A percentile compares a stretch with the other conserved stretches of the same genome.
Evolutionary conservation across 2,797 vertebrate genomes (phyloP).

Genomic region (Anguilla megastoma): DNA sequence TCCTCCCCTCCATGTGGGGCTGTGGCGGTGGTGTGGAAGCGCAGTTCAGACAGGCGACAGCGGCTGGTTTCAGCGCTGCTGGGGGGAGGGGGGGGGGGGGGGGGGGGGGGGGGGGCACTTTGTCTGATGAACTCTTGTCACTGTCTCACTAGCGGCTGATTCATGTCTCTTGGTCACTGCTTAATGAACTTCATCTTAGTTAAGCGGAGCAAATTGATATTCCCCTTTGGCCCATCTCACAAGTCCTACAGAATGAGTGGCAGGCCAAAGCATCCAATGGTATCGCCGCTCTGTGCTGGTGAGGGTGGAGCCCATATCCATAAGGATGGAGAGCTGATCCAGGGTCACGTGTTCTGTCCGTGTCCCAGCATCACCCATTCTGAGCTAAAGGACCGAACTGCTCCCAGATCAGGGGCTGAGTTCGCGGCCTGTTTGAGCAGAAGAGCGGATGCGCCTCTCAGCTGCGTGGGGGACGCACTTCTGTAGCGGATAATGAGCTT

Average conservation of each 20-base stretch:
- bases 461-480: background rate
- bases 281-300: background rate
- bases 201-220: background rate
- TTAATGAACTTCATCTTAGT: background rate
- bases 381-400: background rate
- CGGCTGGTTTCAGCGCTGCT: background rate
- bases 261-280: background rate
- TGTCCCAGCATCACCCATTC: background rate
- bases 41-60: too few species aligned
- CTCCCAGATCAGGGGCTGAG: background rate
- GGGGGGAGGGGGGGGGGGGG: background rate
- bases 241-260: background rate
- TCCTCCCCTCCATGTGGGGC: too few species aligned
- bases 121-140: background rate
- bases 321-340: background rate
- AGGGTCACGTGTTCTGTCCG: background rate
- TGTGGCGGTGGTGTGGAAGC: background rate
- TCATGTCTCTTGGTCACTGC: background rate
- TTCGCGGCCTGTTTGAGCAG: background rate
- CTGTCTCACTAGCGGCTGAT: background rate
- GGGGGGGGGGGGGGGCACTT: accelerated
- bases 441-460: background rate
- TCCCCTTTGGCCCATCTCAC: background rate
- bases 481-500: background rate
- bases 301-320: background rate